Conservation (phyloP, 2,888 invertebrate species). For the Vannuccia rotundouncinata region DNA sequence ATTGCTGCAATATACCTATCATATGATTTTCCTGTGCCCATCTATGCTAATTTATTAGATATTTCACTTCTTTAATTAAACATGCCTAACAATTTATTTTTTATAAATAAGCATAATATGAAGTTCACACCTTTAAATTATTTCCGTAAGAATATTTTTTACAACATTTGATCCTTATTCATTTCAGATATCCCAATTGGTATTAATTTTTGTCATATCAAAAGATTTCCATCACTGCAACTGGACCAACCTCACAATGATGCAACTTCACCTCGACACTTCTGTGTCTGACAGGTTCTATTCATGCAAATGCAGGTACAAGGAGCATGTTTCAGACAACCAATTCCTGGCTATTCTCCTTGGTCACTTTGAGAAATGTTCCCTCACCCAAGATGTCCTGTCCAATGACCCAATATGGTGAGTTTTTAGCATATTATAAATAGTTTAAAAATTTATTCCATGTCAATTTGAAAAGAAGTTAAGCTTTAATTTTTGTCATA, state of each 20-base stretch:
- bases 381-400: background rate
- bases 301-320: background rate
- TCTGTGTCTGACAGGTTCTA: constrained; percentile 15
- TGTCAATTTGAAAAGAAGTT: no score
- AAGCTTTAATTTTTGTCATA: no score
- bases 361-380: constrained; percentile 10
- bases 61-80: background rate
- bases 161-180: background rate
- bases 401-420: background rate
- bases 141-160: background rate
- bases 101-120: background rate
- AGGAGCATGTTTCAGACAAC: constrained; percentile 3
- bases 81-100: background rate
- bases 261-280: constrained; percentile 15
- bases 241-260: background rate
- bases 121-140: background rate
- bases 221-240: background rate
- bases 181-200: background rate
- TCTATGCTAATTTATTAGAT: background rate
- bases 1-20: no score
- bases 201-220: background rate
- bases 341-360: background rate
- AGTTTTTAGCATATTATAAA: no score
- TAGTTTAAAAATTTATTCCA: no score
- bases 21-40: no score